phyloP scores from a whole-genome alignment of 2,797 vertebrate species.

The Avahi laniger region DNA sequence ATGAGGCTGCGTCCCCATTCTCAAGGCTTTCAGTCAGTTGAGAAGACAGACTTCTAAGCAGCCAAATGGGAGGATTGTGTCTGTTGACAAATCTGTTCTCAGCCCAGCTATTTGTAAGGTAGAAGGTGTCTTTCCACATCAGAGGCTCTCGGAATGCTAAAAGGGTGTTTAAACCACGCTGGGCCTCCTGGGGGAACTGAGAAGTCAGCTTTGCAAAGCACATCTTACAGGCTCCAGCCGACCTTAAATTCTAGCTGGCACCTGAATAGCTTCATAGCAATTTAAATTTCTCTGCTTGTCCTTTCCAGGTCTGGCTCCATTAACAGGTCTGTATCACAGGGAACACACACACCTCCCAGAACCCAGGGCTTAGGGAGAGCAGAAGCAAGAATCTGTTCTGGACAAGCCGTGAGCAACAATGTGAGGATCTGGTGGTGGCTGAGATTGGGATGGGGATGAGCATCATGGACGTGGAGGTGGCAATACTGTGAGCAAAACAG shows the following conservation, averaged over 20 bases:
- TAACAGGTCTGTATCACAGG: conserved; percentile 12
- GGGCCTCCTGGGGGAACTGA: conserved; percentile 14
- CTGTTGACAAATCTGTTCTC: conserved; percentile 60
- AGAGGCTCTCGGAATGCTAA: conserved; percentile 64
- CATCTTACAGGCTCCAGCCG: conserved; percentile 32
- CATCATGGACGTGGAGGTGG: neutral
- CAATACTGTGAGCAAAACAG: neutral
- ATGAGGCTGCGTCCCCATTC: neutral
- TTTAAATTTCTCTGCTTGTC: conserved; percentile 53
- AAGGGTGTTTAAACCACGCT: conserved; percentile 56
- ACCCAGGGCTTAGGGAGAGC: neutral
- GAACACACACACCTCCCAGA: neutral
- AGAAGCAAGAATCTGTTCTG: neutral
- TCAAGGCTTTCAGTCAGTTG: neutral
- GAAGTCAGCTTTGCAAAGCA: conserved; percentile 62
- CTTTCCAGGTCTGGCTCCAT: conserved; percentile 9
- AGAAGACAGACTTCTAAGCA: conserved; percentile 44
- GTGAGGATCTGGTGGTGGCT: neutral
- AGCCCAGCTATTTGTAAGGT: conserved; percentile 29
- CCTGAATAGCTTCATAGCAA: conserved; percentile 44
- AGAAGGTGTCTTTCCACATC: conserved; percentile 50
- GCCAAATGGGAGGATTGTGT: conserved; percentile 27
- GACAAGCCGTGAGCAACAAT: neutral
- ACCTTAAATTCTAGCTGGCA: conserved; percentile 64
- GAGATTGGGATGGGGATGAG: neutral